Evolutionary conservation across 1,140 invertebrate genomes (phyloP).

Genomic region (Battus philenor): DNA sequence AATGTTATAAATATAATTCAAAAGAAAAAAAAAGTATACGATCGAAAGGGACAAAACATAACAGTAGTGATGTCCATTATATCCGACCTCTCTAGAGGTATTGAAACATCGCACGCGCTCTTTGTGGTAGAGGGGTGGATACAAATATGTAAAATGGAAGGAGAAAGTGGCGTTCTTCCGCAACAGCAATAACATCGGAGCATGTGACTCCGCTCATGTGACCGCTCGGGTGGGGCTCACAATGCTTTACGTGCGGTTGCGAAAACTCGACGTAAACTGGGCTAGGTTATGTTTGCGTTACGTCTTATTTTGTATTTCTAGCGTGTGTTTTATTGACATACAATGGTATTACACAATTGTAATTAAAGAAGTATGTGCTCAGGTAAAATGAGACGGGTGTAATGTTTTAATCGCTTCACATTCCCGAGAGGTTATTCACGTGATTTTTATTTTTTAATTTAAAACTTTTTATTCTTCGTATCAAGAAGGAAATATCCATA

Average conservation of each 20-base stretch:
- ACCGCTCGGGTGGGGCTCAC: constrained; percentile 23
- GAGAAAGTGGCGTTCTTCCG: constrained; percentile 51
- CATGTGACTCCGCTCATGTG: constrained; percentile 53
- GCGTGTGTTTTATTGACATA: constrained; percentile 45
- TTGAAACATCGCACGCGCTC: no score
- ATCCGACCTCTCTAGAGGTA: no score
- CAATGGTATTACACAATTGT: constrained; percentile 38
- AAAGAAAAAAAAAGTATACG: no score
- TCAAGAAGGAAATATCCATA: no score
- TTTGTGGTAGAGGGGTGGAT: constrained; percentile 22
- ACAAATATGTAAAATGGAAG: constrained; percentile 34
- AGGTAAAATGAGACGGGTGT: constrained; percentile 18
- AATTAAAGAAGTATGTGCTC: constrained; percentile 40
- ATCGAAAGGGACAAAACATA: no score
- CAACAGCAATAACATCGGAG: constrained; percentile 33
- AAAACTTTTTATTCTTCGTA: no score
- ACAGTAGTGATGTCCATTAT: no score
- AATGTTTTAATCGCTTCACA: constrained; percentile 6
- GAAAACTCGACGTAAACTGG: constrained; percentile 43
- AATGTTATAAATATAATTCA: no score
- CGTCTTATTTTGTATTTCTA: constrained; percentile 45
- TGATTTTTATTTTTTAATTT: no score
- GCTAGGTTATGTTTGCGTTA: constrained; percentile 40
- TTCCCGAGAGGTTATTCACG: no score
- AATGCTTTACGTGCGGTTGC: constrained; percentile 35